phyloP scores from a whole-genome alignment of 2,888 invertebrate species.

The Lathronympha strigana region DNA sequence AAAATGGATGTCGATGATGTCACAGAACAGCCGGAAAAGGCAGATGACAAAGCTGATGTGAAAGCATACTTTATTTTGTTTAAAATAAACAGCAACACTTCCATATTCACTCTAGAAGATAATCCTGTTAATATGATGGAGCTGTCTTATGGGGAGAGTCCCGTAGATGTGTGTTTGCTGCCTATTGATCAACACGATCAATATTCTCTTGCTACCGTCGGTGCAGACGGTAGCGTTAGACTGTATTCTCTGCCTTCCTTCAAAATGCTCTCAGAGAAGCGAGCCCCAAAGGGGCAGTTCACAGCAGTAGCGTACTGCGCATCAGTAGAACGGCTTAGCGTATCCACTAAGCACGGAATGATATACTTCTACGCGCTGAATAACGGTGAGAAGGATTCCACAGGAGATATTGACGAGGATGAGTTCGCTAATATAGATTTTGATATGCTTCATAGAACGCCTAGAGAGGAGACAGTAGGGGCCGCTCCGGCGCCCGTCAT shows the following conservation, averaged over 20 bases:
- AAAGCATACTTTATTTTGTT: conserved; percentile 73
- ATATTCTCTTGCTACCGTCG: conserved; percentile 89
- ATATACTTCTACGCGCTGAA: conserved; percentile 92
- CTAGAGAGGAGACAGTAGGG: conserved; percentile 67
- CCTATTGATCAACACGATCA: conserved; percentile 80
- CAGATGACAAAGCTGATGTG: conserved; percentile 58
- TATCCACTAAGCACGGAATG: conserved; percentile 91
- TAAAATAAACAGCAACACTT: conserved; percentile 70
- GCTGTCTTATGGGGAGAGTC: conserved; percentile 86
- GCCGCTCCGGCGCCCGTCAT: conserved; percentile 66
- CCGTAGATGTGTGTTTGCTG: conserved; percentile 88
- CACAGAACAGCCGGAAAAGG: conserved; percentile 58
- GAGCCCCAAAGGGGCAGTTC: conserved; percentile 88
- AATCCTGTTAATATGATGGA: conserved; percentile 86
- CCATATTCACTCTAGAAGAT: conserved; percentile 77
- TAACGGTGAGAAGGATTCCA: conserved; percentile 88
- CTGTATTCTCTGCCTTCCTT: conserved; percentile 89
- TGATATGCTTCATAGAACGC: conserved; percentile 72
- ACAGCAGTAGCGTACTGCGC: conserved; percentile 94
- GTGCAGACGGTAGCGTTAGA: conserved; percentile 89
- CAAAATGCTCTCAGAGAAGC: conserved; percentile 87
- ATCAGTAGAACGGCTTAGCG: conserved; percentile 94
- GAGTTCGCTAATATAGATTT: conserved; percentile 81
- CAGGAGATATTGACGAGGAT: conserved; percentile 89
- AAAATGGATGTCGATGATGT: conserved; percentile 78